Percentiles rank a stretch among this genome's conserved stretches.
Evolutionary conservation across 1,140 invertebrate genomes (phyloP).

Genomic region (Formica exsecta): DNA sequence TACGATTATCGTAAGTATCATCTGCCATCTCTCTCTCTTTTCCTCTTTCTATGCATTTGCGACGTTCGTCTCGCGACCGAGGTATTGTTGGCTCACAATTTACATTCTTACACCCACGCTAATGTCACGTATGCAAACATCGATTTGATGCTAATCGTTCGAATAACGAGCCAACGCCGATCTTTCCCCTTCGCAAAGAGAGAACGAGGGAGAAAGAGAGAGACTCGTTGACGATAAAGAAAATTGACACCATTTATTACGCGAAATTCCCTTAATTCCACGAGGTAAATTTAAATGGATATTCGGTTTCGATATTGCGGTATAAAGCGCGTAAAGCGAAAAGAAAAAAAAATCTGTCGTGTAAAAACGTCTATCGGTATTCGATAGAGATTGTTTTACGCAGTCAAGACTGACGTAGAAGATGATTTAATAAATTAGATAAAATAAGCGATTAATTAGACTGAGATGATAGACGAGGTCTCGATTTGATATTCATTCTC

Average conservation of each 20-base stretch:
- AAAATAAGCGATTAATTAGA: conserved; percentile 19
- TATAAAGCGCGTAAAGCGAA: background rate
- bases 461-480: background rate
- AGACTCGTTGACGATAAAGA: conserved; percentile 41
- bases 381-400: too few relatives aligned
- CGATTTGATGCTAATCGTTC: conserved; percentile 36
- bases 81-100: conserved; percentile 68
- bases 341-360: too few relatives aligned
- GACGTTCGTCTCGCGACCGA: conserved; percentile 51
- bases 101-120: conserved; percentile 67
- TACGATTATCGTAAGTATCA: conserved; percentile 75
- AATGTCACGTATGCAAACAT: conserved; percentile 47
- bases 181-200: conserved; percentile 11
- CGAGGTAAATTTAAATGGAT: conserved; percentile 14
- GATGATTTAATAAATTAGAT: background rate
- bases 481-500: background rate
- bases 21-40: conserved; percentile 48
- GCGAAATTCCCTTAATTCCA: conserved; percentile 35
- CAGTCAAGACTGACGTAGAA: background rate
- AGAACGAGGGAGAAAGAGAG: too few relatives aligned
- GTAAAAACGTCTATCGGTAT: too few relatives aligned
- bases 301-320: background rate
- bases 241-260: conserved; percentile 46
- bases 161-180: conserved; percentile 25
- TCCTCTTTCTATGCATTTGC: conserved; percentile 17